Percentiles rank a stretch among this genome's conserved stretches.
Conservation (phyloP, 2,113 vertebrate genomes). For the Chroicocephalus ridibundus region DNA sequence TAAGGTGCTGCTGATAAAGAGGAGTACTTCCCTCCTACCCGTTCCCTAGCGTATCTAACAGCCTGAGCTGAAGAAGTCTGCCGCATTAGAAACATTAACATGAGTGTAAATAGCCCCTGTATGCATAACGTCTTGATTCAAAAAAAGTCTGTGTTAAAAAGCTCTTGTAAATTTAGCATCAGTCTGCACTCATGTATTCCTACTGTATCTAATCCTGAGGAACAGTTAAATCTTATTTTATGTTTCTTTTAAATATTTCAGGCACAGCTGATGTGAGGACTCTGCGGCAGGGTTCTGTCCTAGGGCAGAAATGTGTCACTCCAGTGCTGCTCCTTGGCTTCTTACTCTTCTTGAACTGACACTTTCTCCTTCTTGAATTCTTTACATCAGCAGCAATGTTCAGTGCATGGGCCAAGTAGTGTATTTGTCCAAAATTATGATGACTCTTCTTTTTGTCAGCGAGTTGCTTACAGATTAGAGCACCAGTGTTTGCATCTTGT, state of each 20-base stretch:
- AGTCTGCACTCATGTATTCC: not conserved
- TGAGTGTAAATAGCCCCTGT: slow-evolving; percentile 5
- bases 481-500: not conserved
- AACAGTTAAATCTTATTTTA: not conserved
- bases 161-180: not conserved
- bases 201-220: slow-evolving; percentile 2
- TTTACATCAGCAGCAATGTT: slow-evolving; percentile 7
- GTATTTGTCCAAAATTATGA: not conserved
- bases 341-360: slow-evolving; percentile 7
- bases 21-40: not conserved
- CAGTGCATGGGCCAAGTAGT: not conserved
- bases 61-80: not conserved
- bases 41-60: not conserved
- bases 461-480: not conserved
- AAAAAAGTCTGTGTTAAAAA: not conserved
- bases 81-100: not conserved
- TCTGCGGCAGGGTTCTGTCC: not conserved
- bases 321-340: not conserved
- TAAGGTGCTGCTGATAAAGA: not conserved
- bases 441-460: not conserved
- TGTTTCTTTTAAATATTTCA: not conserved
- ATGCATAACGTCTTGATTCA: not conserved
- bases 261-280: not conserved
- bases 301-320: slow-evolving; percentile 21
- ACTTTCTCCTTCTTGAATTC: slow-evolving; percentile 23